Conservation (phyloP, 2,888 invertebrate genomes). For the Drosophila falleni region DNA sequence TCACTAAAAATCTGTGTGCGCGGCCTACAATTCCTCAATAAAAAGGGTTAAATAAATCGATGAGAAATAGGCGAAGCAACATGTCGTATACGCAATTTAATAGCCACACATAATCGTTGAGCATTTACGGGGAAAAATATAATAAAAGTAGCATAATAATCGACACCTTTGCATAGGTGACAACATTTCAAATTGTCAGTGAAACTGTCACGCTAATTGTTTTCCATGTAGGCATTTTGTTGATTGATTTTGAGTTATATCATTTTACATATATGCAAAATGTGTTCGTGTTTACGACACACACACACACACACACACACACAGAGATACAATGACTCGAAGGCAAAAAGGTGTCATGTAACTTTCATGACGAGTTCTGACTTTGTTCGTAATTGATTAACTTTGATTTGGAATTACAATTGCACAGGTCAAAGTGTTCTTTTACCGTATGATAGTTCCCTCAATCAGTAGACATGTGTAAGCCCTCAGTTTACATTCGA, state of each 20-base stretch:
- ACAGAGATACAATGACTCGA: slow-evolving; percentile 8
- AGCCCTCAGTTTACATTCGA: slow-evolving; percentile 24
- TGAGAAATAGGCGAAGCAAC: slow-evolving; percentile 53
- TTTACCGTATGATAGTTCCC: slow-evolving; percentile 23
- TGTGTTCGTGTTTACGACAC: slow-evolving; percentile 49
- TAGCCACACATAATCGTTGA: slow-evolving; percentile 47
- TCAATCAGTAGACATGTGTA: slow-evolving; percentile 38
- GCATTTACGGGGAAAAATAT: slow-evolving; percentile 4
- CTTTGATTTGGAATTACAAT: slow-evolving; percentile 60
- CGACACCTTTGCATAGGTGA: slow-evolving; percentile 61
- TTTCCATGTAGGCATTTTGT: slow-evolving; percentile 56
- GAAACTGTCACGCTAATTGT: slow-evolving; percentile 73
- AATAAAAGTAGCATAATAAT: slow-evolving; percentile 61
- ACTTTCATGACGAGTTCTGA: slow-evolving; percentile 62
- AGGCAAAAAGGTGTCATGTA: slow-evolving; percentile 42
- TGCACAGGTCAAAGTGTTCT: slow-evolving; percentile 8
- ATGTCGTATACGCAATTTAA: slow-evolving; percentile 69
- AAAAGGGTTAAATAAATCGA: slow-evolving; percentile 49
- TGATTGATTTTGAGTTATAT: slow-evolving; percentile 53
- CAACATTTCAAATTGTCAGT: slow-evolving; percentile 70
- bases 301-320: not conserved
- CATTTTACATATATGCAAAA: slow-evolving; percentile 36
- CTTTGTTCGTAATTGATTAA: slow-evolving; percentile 71
- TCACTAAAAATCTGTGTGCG: slow-evolving; percentile 50
- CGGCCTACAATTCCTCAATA: slow-evolving; percentile 13